Base-by-base conservation (phyloP, 2,113 vertebrate genomes). In the Equus quagga region DNA sequence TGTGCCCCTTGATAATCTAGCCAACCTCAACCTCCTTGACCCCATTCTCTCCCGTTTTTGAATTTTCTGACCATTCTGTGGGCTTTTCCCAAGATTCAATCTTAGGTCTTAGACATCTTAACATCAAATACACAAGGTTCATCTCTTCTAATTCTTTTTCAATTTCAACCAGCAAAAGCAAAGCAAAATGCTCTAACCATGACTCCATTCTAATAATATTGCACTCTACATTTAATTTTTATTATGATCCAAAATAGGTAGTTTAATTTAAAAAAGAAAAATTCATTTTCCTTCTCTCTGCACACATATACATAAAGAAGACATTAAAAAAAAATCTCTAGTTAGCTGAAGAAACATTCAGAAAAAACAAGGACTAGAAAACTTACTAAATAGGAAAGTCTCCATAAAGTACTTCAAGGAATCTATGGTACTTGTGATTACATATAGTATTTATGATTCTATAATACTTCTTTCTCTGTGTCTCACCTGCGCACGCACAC, bases 151-250 rank as follows among this genome's bases (percentile, higher is more conserved):
- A 78, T 76, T 78, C 31, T 73, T 91, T 60, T 89, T 76, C 46
- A 92, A 79, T 80, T 75, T 81, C 33, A 85, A 76, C 44, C 46
- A 89, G n/a, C 28, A 60, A 91, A 85, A 81, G 14, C 33, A 91
- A 85, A 81, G 14, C 33, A 70, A 93, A 97, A 96, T 46, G 13
- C 24, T 90, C 21, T 79, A 88, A 82, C 62, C 26, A 58, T 85
- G 60, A 91, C 17, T 79, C 26, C 9, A 6, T 44, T 81, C 60
- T 81, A 95, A 78, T 62, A 83, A 85, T 51, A 51, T 26, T 44
- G 13, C 26, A 28, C 23, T 65, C 8, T 33, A 36, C 44, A 70
- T 58, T 86, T 88, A 49, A 78, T 76, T 93, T 87, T 81, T 92
- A 92, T 46, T 75, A 46, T 88, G 41, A 87, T n/a, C 12, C 58